These are phyloP conservation scores for Cranoglanis bouderius DNA, from an alignment of 2,113 vertebrate species.

Conservation along the genomic window DNA sequence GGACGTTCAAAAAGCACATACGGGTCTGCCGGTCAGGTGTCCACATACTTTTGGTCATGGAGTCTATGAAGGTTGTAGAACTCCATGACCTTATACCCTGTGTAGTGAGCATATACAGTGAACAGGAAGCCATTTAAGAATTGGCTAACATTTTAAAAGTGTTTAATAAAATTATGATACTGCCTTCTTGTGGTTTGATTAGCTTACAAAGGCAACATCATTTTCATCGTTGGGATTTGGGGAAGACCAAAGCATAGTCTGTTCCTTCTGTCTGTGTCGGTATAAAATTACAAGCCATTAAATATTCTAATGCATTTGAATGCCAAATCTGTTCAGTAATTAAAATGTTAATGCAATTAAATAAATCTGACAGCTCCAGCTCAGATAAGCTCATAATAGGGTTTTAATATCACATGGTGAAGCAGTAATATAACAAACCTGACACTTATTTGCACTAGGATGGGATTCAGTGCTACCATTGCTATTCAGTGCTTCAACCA, in stretches of 20 bases:
- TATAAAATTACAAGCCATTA: not conserved
- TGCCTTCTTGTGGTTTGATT: not conserved
- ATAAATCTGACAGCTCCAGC: not conserved
- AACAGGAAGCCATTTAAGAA: not conserved
- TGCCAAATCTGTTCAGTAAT: not conserved
- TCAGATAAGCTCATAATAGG: constrained; percentile 4
- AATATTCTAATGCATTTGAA: not conserved
- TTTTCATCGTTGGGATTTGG: not conserved
- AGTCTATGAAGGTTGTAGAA: not conserved
- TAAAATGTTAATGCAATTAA: not conserved
- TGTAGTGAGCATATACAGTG: not conserved
- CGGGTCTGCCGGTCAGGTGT: not conserved
- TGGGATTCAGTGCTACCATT: not conserved
- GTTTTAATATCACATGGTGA: not conserved
- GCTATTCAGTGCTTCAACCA: not conserved
- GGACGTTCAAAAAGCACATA: not conserved
- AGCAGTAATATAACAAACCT: not conserved
- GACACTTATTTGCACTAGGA: not conserved
- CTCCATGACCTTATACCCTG: not conserved
- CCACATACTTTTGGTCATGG: not conserved
- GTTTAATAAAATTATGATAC: not conserved
- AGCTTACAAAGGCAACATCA: not conserved
- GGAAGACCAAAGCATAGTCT: not conserved
- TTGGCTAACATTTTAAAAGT: not conserved
- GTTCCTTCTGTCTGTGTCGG: not conserved